phyloP scores from a whole-genome alignment of 2,888 invertebrate species.

The Yponomeuta malinellus region DNA sequence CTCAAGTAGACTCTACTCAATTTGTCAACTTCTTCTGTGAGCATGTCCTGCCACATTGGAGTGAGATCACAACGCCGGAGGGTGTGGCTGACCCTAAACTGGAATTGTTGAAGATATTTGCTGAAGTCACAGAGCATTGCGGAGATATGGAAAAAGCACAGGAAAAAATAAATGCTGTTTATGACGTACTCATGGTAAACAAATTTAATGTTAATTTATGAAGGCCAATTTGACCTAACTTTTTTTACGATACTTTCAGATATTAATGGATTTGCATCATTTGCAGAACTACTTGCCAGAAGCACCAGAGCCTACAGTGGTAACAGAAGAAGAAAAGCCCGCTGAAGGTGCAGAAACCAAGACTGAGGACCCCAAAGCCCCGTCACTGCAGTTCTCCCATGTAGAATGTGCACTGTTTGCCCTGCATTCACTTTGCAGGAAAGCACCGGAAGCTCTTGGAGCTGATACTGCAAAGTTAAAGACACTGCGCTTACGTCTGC shows the following conservation, averaged over 20 bases:
- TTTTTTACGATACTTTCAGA: too few relatives aligned
- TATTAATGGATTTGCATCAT: background rate
- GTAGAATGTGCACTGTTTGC: conserved; percentile 93
- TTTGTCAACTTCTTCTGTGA: conserved; percentile 91
- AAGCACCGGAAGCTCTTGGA: conserved; percentile 83
- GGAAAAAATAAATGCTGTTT: conserved; percentile 84
- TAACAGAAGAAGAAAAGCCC: conserved; percentile 45
- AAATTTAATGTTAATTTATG: background rate
- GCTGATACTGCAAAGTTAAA: conserved; percentile 84
- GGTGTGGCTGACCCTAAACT: conserved; percentile 80
- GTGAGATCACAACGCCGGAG: conserved; percentile 78
- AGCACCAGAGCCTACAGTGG: conserved; percentile 82
- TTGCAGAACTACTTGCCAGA: conserved; percentile 89
- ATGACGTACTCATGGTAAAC: conserved; percentile 85
- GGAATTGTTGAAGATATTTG: conserved; percentile 89
- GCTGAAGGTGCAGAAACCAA: conserved; percentile 34
- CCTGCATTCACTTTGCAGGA: conserved; percentile 85
- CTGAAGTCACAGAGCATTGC: conserved; percentile 87
- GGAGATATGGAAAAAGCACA: conserved; percentile 85
- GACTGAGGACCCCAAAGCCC: conserved; percentile 59
- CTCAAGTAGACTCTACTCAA: conserved; percentile 88
- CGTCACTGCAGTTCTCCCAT: conserved; percentile 92
- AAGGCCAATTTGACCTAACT: too few relatives aligned
- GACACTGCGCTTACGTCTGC: conserved; percentile 89
- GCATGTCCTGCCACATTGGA: conserved; percentile 85